Percentiles rank a stretch among this genome's conserved stretches.
These are phyloP conservation scores for Netelia fuscicornis DNA, from an alignment of 2,888 invertebrate species.

Conservation along the genomic window DNA sequence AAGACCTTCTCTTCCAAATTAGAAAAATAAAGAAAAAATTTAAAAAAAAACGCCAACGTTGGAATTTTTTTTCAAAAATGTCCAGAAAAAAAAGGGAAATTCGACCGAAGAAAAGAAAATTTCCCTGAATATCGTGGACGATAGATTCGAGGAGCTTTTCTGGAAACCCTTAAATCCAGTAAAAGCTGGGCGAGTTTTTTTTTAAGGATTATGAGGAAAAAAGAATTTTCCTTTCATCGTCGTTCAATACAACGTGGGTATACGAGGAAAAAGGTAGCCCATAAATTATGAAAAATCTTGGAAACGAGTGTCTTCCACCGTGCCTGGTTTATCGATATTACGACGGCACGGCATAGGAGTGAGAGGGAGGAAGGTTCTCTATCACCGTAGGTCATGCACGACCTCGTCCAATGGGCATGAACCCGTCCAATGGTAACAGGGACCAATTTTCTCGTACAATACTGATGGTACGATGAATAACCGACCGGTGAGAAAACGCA, in stretches of 20 bases:
- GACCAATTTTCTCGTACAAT: background rate
- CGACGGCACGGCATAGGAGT: background rate
- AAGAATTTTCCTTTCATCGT: constrained; percentile 3
- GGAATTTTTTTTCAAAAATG: too few species aligned
- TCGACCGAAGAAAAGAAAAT: too few species aligned
- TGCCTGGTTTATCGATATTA: constrained; percentile 44
- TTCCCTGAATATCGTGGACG: too few species aligned
- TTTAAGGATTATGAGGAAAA: background rate
- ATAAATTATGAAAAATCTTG: constrained; percentile 57
- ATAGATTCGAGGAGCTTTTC: too few species aligned
- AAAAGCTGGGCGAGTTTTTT: background rate
- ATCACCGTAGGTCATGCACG: constrained; percentile 45
- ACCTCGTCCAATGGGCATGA: constrained; percentile 25
- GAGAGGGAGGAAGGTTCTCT: background rate
- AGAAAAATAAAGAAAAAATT: too few species aligned
- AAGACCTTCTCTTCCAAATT: too few species aligned
- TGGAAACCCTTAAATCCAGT: too few species aligned
- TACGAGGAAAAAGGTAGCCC: constrained; percentile 16
- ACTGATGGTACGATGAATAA: background rate
- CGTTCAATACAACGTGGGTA: background rate
- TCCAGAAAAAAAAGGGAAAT: too few species aligned
- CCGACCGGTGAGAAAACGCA: background rate
- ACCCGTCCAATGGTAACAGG: constrained; percentile 5
- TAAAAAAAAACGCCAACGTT: too few species aligned
- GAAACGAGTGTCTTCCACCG: background rate